Evolutionary conservation across 2,113 vertebrate species (phyloP).

Genomic region (Labrus mixtus): DNA sequence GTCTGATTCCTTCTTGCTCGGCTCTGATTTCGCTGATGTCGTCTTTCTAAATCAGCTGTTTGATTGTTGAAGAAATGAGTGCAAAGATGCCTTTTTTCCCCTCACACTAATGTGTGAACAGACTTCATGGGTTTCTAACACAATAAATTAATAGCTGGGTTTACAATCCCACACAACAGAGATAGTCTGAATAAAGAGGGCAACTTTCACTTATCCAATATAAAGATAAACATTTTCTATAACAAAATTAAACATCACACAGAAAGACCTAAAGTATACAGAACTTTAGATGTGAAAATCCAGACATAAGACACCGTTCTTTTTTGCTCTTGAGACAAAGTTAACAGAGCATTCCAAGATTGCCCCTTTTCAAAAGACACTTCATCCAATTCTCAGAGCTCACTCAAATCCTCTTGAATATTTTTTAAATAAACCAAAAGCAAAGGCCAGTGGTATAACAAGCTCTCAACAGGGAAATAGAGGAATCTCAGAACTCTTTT

Average conservation of each 20-base stretch:
- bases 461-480: neutral
- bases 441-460: neutral
- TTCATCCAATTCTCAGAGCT: neutral
- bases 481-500: neutral
- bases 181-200: neutral
- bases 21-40: constrained; percentile 20
- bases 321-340: no score
- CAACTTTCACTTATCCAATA: neutral
- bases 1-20: constrained; percentile 26
- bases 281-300: no score
- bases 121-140: no score
- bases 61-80: no score
- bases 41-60: neutral
- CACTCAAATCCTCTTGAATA: neutral
- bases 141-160: neutral
- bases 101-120: no score
- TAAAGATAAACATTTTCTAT: no score
- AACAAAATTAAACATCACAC: no score
- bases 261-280: no score
- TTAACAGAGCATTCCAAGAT: no score
- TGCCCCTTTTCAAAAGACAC: no score
- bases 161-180: neutral
- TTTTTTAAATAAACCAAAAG: neutral
- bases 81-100: no score
- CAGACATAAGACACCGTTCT: no score